Base-by-base conservation (phyloP, 2,888 invertebrate species). In the Synanthedon formicaeformis region DNA sequence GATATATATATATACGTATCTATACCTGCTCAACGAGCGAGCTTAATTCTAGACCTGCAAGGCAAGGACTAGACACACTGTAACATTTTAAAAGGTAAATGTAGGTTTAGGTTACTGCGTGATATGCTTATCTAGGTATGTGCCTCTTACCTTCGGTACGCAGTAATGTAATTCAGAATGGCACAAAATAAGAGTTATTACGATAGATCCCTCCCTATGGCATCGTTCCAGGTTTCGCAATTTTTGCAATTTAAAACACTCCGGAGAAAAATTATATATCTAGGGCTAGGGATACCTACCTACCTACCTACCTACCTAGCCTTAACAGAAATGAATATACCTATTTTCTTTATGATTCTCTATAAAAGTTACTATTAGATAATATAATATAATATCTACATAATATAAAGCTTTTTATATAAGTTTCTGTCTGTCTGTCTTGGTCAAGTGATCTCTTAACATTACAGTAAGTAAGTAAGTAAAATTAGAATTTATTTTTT, bases 1-100 rank as follows among this genome's bases (percentile, higher is more conserved):
- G 69, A 23, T 23, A 71, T 71, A 69, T 18, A 71, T 71, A 69
- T 67, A 64, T 67, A 60, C 64, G 58, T 62, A 58, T 55, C 58
- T 61, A 57, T 56, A 51, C 57, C 51, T 53, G 54, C 56, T 57
- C 61, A 62, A 57, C 61, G 34, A 53, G 16, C 34, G 18, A 10
- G 16, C 12, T 8, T 16, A 49, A 48, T 68, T 23, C 70, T 70
- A 71, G 71, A 49, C 67, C 65, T 56, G 53, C 55, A 50, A 50
- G 51, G 34, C 34, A 34, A 34, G 34, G 34, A 49, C 48, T 48
- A 50, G 40, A 50, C 45, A 50, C 60, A 62, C 62, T 57, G 56
- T 59, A 55, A 56, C 63, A 62, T 64, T 66, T 63, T 60, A 62
- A 61, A 59, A 63, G 67, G 65, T 66, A 13, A 45, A 68, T 60